These are phyloP conservation scores for Aphaenogaster floridana DNA, from an alignment of 1,140 invertebrate species.

Conservation along the genomic window DNA sequence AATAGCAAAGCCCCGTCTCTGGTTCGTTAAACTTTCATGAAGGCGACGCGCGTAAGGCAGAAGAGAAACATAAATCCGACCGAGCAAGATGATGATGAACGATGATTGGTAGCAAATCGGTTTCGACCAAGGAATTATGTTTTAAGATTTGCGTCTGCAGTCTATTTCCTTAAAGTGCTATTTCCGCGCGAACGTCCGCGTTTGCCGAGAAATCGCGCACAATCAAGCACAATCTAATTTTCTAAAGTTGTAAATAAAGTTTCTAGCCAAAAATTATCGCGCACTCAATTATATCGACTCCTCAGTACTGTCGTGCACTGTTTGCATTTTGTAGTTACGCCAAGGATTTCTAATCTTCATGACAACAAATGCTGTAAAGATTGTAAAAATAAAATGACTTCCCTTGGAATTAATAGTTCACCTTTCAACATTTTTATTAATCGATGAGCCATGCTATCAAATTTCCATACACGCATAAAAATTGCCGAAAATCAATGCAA, in stretches of 20 bases:
- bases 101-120: conserved; percentile 41
- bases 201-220: neutral
- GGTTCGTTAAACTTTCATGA: conserved; percentile 56
- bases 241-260: conserved; percentile 17
- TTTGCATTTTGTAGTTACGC: neutral
- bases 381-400: neutral
- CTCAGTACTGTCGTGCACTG: neutral
- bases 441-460: neutral
- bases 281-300: neutral
- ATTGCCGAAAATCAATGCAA: neutral
- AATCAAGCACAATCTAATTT: conserved; percentile 39
- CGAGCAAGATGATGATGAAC: conserved; percentile 51
- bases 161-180: conserved; percentile 18
- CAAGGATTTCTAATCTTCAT: conserved; percentile 13
- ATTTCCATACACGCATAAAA: neutral
- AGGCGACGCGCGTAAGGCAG: neutral
- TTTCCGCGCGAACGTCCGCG: neutral
- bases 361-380: neutral
- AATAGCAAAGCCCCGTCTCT: conserved; percentile 8
- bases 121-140: neutral
- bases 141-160: neutral
- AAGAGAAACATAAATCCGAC: conserved; percentile 3
- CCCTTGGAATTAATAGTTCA: neutral
- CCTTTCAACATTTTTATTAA: neutral
- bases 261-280: conserved; percentile 40